Evolutionary conservation across 2,797 vertebrate genomes (phyloP), one percentile per base, ranked within the genome.

Genomic region (Centropyge bicolor): DNA sequence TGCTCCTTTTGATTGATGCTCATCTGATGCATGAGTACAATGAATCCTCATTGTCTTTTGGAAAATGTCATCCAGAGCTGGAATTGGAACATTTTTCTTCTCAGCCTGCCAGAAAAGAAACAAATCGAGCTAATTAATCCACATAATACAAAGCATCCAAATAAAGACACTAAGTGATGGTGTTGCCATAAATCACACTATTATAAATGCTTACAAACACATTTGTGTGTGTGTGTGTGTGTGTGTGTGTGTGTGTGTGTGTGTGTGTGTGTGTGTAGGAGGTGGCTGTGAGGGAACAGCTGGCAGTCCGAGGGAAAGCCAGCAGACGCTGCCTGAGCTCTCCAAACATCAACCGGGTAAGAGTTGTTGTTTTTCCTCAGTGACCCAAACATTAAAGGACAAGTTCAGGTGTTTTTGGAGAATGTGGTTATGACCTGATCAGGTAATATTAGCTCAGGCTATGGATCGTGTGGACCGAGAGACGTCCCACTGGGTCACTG

Each of bases 261-360:
- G n/a, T 81, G 36, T 83, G 24, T 80, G 41, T 81, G 19, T 88
- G 55, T 93, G 85, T 92, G 40, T 86, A 99, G 98, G 98, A 98
- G 85, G 98, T 99, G 76, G 94, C 98, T 0, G 97, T 99, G 14
- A 98, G 95, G 88, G 98, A 99, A 72, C 97, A 98, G 83, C 86
- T 98, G 78, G 94, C 95, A 0, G 95, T 95, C 20, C 97, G 95
- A 93, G 96, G 97, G 10, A 97, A 97, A 86, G 91, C 96, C 43
- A 93, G 19, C 72, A 93, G 95, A 78, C 95, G 95, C 81, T 97
- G 96, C 80, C 94, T 98, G 80, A 99, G 98, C 91, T 97, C 98
- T 45, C 96, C 98, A 35, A 98, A 94, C 6, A 94, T 99, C 80
- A 94, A 97, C 88, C 90, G 94, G 83, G 98, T 98, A 92, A 96